These are phyloP conservation scores for Hemithea aestivaria DNA, from an alignment of 2,888 invertebrate species.

Conservation along the genomic window DNA sequence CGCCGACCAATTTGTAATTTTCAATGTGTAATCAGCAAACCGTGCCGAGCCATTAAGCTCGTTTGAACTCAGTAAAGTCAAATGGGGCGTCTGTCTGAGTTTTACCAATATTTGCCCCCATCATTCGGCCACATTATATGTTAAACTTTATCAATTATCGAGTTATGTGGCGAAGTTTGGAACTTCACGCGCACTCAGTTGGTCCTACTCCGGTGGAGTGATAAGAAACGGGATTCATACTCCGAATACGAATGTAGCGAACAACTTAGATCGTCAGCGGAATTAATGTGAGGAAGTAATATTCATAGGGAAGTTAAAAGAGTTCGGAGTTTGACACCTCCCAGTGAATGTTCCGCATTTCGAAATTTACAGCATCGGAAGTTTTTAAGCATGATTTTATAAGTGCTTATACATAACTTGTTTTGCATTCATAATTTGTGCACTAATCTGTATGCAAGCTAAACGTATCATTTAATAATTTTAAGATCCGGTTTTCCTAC, in stretches of 20 bases:
- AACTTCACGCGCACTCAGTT: constrained; percentile 47
- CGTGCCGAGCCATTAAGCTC: constrained; percentile 46
- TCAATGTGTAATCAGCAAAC: constrained; percentile 53
- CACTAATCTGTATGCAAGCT: too few species aligned
- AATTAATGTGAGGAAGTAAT: constrained; percentile 29
- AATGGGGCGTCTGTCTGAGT: constrained; percentile 39
- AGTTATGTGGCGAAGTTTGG: constrained; percentile 58
- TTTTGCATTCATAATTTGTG: too few species aligned
- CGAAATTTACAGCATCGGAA: neutral
- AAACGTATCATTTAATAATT: too few species aligned
- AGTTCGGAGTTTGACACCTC: constrained; percentile 19
- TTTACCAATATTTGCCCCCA: constrained; percentile 57
- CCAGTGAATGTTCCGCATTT: constrained; percentile 7
- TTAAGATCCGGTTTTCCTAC: too few species aligned
- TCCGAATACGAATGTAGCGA: constrained; percentile 35
- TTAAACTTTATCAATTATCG: constrained; percentile 71
- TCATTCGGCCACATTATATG: constrained; percentile 42
- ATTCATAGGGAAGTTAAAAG: constrained; percentile 24
- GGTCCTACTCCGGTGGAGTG: constrained; percentile 43
- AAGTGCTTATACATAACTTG: too few species aligned
- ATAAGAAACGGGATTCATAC: constrained; percentile 42
- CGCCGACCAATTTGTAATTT: constrained; percentile 41
- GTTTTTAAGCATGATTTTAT: too few species aligned
- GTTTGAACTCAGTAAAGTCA: constrained; percentile 40
- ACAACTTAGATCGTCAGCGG: constrained; percentile 22